Evolutionary conservation across 2,888 invertebrate genomes (phyloP).

Genomic region (Calliphora vomitoria): DNA sequence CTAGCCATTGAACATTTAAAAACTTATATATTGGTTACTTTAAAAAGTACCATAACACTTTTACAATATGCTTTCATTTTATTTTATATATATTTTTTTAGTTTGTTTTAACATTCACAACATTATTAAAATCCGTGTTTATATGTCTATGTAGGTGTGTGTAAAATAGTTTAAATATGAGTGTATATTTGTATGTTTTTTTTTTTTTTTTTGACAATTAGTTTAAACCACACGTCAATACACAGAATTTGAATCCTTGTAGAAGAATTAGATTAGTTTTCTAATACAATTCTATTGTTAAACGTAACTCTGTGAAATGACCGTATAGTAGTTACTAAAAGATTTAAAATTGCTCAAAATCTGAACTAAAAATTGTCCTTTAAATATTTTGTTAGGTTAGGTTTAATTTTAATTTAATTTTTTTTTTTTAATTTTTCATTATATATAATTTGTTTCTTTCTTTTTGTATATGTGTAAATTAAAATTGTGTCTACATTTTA

Average conservation of each 20-base stretch:
- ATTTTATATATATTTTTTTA: neutral
- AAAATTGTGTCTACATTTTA: conserved; percentile 40
- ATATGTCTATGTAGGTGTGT: neutral
- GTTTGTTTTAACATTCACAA: conserved; percentile 26
- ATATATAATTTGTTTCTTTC: conserved; percentile 4
- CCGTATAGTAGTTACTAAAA: no score
- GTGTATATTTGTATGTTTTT: neutral
- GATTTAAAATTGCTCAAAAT: neutral
- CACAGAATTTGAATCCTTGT: neutral
- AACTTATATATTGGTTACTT: conserved; percentile 12
- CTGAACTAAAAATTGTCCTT: neutral
- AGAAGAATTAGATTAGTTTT: no score
- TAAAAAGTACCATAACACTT: conserved; percentile 41
- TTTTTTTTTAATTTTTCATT: neutral
- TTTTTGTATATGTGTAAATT: conserved; percentile 25
- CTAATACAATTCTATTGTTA: no score
- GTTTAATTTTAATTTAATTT: neutral
- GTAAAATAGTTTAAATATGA: neutral
- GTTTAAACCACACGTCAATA: neutral
- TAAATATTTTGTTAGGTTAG: conserved; percentile 8
- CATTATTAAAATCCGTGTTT: conserved; percentile 11
- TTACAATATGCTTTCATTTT: conserved; percentile 27
- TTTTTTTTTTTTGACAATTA: no score
- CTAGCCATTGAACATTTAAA: conserved; percentile 36
- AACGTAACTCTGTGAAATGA: no score